Evolutionary conservation across 2,888 invertebrate genomes (phyloP).

Genomic region (Drosophila rellima): DNA sequence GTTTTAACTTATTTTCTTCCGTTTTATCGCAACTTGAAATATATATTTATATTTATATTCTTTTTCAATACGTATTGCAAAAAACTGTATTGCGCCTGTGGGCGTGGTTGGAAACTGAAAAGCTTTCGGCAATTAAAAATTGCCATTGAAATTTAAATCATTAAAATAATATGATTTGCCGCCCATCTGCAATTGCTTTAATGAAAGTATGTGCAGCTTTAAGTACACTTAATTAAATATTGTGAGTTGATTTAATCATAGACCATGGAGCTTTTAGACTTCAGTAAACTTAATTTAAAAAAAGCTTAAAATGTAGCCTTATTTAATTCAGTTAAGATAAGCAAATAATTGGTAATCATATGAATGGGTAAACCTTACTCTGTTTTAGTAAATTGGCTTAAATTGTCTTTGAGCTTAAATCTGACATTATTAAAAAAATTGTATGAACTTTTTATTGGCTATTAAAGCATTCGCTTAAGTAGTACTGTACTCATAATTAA

Average conservation of each 20-base stretch:
- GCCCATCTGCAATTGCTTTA: neutral
- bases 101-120: neutral
- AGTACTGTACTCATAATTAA: too few species aligned
- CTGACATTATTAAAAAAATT: too few species aligned
- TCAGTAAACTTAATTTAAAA: neutral
- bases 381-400: too few species aligned
- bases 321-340: too few species aligned
- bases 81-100: constrained; percentile 1
- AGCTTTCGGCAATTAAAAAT: constrained; percentile 3
- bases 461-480: too few species aligned
- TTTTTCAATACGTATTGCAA: constrained; percentile 3
- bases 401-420: too few species aligned
- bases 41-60: neutral
- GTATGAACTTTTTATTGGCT: too few species aligned
- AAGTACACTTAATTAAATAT: neutral
- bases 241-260: neutral
- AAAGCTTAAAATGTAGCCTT: neutral
- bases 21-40: constrained; percentile 11
- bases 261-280: neutral
- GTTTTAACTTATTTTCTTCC: neutral
- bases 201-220: neutral
- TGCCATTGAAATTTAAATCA: constrained; percentile 15
- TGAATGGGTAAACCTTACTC: too few species aligned
- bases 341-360: too few species aligned
- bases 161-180: constrained; percentile 7